Evolutionary conservation across 2,888 invertebrate genomes (phyloP), one percentile per base, ranked within the genome.

Genomic region (Strigamia maritima): DNA sequence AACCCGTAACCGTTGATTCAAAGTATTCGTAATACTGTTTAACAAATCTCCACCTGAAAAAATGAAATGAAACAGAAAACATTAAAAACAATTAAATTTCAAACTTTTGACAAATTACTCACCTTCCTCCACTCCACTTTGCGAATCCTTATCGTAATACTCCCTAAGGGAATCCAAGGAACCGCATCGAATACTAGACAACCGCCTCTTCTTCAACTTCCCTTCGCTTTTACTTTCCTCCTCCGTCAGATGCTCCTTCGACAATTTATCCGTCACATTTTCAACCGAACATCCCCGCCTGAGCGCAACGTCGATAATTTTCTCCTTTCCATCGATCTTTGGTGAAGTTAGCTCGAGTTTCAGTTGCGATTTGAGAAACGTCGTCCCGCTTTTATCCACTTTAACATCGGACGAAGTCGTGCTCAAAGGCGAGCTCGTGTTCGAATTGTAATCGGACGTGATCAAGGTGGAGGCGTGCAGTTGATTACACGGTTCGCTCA

Each of bases 1-100:
- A 19, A 6, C 74, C 26, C 40, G 70, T 70, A 79, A 40, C 1
- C 75, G 94, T 85, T 92, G 92, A 86, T 94, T 94, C 87, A 94
- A 91, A 80, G 94, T 92, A 85, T 92, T 92, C 83, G 94, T 94
- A 85, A 95, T 90, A 83, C 92, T 92, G 85, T 92, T 92, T 87
- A 94, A 88, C 83, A 94, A 91, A 88, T 94, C 94, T 85, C 92
- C 90, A 86, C 93, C 94, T 94, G 88, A 19, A 81, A 79, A 80
- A n/a, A n/a, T n/a, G n/a, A n/a, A n/a, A n/a, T n/a, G n/a, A n/a
- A n/a, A n/a, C n/a, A n/a, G 31, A 19, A 74, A 28, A 12, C 22
- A 10, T 14, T 74, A 19, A 74, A 40, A 19, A 40, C 44, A 44
- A 38, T 40, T 40, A 76, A 28, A 8, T 22, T 24, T n/a, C 49